A percentile compares a stretch with the other conserved stretches of the same genome.
These are phyloP conservation scores for Lordiphosa collinella DNA, from an alignment of 1,140 invertebrate species.

Conservation along the genomic window DNA sequence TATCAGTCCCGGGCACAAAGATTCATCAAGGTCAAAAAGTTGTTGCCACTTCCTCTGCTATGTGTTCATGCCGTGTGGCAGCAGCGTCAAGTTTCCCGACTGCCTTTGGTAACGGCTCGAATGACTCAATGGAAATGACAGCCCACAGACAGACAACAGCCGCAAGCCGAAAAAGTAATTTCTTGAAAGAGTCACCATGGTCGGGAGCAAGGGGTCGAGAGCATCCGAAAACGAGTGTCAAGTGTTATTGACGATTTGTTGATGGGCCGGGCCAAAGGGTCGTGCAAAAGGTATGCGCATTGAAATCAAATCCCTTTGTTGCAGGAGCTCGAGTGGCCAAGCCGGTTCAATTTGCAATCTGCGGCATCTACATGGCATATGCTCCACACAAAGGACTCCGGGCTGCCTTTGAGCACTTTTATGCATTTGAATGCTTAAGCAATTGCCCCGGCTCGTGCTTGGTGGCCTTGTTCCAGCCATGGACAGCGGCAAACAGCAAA, in stretches of 20 bases:
- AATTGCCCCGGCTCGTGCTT: conserved; percentile 27
- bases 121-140: conserved; percentile 30
- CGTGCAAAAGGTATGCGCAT: conserved; percentile 16
- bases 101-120: conserved; percentile 46
- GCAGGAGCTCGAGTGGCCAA: conserved; percentile 28
- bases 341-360: conserved; percentile 13
- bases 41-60: conserved; percentile 32
- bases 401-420: conserved; percentile 10
- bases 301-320: conserved; percentile 34
- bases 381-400: conserved; percentile 27
- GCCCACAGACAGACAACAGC: conserved; percentile 6
- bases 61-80: conserved; percentile 13
- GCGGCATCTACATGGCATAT: conserved; percentile 26
- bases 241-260: conserved; percentile 77
- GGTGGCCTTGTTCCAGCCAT: conserved; percentile 18
- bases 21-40: conserved; percentile 63
- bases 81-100: conserved; percentile 45
- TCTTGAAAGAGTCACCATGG: conserved; percentile 57
- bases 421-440: conserved; percentile 17
- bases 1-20: conserved; percentile 40
- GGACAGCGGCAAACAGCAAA: conserved; percentile 5
- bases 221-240: conserved; percentile 54
- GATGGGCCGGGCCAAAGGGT: conserved; percentile 23
- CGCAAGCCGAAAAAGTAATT: conserved; percentile 55
- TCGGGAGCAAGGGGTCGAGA: conserved; percentile 29